phyloP scores from a whole-genome alignment of 1,140 invertebrate species.

The Drosophila carrolli region DNA sequence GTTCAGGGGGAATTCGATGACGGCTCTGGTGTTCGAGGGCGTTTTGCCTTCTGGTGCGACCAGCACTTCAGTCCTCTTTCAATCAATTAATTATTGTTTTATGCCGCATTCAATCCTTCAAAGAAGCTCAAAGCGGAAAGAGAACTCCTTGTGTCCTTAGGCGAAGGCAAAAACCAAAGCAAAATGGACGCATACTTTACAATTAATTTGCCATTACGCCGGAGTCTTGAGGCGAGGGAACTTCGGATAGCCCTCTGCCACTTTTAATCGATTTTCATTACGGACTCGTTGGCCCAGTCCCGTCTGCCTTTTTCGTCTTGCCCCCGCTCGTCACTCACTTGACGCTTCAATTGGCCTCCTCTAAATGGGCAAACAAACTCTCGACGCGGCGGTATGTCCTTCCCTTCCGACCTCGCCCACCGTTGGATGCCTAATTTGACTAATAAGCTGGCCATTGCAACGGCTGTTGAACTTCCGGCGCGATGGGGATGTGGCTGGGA shows the following conservation, averaged over 20 bases:
- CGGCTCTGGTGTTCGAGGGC: constrained; percentile 18
- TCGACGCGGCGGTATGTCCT: constrained; percentile 33
- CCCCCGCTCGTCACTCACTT: constrained; percentile 70
- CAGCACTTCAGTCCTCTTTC: constrained; percentile 69
- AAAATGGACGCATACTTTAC: constrained; percentile 78
- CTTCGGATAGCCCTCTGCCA: constrained; percentile 32
- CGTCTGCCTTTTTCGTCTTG: constrained; percentile 12
- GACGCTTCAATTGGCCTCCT: constrained; percentile 76
- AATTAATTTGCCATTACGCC: constrained; percentile 79
- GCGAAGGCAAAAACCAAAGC: constrained; percentile 75
- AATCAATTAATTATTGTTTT: constrained; percentile 83
- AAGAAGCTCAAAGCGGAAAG: constrained; percentile 53
- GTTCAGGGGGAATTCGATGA: constrained; percentile 17
- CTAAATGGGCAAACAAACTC: constrained; percentile 72
- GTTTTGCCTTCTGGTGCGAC: constrained; percentile 49
- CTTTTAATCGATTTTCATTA: constrained; percentile 82
- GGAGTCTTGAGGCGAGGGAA: constrained; percentile 4
- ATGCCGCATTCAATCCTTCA: constrained; percentile 73
- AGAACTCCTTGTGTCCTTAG: constrained; percentile 30
- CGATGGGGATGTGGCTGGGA: constrained; percentile 32
- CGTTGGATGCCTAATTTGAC: constrained; percentile 72
- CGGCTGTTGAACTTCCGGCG: constrained; percentile 77
- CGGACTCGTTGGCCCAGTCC: constrained; percentile 44
- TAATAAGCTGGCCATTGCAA: constrained; percentile 80
- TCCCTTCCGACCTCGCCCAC: not conserved